These are phyloP conservation scores for Etia nguti DNA, from an alignment of 2,113 vertebrate genomes.

Conservation along the genomic window DNA sequence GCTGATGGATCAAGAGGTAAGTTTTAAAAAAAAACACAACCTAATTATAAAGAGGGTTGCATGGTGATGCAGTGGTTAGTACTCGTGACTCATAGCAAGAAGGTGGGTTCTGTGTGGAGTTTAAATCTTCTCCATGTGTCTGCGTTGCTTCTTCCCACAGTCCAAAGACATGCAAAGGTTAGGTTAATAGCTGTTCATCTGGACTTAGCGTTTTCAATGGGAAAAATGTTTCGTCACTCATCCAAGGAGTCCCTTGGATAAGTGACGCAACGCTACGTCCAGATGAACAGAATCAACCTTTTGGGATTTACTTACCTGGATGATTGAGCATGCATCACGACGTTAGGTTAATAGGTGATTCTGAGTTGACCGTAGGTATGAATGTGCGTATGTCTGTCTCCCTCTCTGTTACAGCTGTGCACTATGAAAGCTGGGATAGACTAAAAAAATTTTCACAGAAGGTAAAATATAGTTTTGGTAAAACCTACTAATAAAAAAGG, in stretches of 20 bases:
- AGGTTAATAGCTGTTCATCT: not conserved
- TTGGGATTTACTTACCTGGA: not conserved
- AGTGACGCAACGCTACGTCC: not conserved
- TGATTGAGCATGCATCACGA: not conserved
- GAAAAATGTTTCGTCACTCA: not conserved
- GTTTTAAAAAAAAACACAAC: not conserved
- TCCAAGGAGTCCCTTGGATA: rapidly evolving
- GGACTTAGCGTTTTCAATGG: not conserved
- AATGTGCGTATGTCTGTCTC: not conserved
- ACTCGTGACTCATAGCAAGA: not conserved
- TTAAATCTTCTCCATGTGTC: not conserved
- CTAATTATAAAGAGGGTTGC: not conserved
- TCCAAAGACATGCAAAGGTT: not conserved
- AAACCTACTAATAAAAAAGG: not conserved
- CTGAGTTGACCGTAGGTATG: not conserved
- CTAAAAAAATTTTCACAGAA: not conserved
- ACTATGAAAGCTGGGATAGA: not conserved
- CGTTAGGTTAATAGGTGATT: not conserved
- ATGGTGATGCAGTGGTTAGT: not conserved
- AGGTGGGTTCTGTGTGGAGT: not conserved
- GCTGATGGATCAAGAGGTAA: constrained; percentile 34
- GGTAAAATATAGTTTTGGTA: not conserved
- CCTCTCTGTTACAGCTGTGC: not conserved
- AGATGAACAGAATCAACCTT: not conserved
- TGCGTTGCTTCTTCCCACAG: not conserved